Evolutionary conservation across 2,797 vertebrate species (phyloP), one percentile per base, ranked within the genome.

Genomic region (Pelobates cultripes): DNA sequence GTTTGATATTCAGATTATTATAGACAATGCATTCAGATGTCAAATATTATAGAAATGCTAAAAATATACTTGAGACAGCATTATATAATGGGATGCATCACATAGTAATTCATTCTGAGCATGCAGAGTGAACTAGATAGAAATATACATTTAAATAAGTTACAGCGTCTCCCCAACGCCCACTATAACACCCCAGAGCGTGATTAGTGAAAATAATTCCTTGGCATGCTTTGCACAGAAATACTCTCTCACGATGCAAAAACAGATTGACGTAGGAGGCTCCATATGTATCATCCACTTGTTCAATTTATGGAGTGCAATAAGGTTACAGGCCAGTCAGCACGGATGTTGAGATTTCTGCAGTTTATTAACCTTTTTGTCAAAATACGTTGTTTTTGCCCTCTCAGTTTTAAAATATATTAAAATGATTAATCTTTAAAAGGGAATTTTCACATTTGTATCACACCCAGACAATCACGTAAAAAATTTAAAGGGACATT

Each of bases 211-310:
- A 84, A 79, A 69, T 79, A 64, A 75, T 41, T 75, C 72, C 61
- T 67, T 84, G 82, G 77, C 72, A 79, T 42, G 66, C 77, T 40
- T 45, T 51, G 68, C 57, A 55, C 28, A 7, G 40, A 64, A 55
- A 83, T 73, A 70, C 7, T 5, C 61, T 79, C 76, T 66, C 60
- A 75, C 78, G 43, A 79, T 70, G 42, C 13, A 79, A 68, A 28
- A 63, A 72, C 77, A 84, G 82, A 84, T 84, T 84, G 72, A 75
- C 70, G 82, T 84, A 74, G 82, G 82, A 75, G 77, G 77, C 73
- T 70, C 82, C 77, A 84, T 84, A 84, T 84, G 82, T 63, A 75
- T 79, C 67, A 79, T 53, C 77, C 53, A 79, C 81, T 83, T 79
- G 70, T 75, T 83, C 81, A 83, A 44, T 83, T 83, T 75, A 79